Percentiles rank a stretch among this genome's conserved stretches.
These are phyloP conservation scores for Eupithecia vulgata DNA, from an alignment of 2,888 invertebrate genomes.

Conservation along the genomic window DNA sequence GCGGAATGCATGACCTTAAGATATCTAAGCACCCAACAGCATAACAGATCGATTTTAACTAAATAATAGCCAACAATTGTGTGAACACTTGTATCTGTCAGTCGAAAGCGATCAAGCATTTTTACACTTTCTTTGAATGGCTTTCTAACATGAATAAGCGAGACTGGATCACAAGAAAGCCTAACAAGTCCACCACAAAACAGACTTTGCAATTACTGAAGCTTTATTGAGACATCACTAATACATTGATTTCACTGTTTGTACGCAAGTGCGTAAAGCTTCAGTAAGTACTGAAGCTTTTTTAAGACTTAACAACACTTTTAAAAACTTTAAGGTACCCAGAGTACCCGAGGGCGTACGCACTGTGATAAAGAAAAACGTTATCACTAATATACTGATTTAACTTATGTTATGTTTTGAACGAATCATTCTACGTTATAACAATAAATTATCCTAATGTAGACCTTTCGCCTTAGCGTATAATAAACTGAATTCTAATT, in stretches of 20 bases:
- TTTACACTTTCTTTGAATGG: slow-evolving; percentile 72
- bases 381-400: too few relatives aligned
- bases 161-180: slow-evolving; percentile 48
- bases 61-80: slow-evolving; percentile 48
- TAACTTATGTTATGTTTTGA: too few relatives aligned
- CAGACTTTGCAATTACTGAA: neutral
- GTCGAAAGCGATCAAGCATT: slow-evolving; percentile 64
- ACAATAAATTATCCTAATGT: too few relatives aligned
- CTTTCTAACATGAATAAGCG: slow-evolving; percentile 69
- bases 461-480: too few relatives aligned
- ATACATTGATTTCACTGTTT: neutral
- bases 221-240: neutral
- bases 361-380: too few relatives aligned
- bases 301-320: too few relatives aligned
- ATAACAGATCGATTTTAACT: slow-evolving; percentile 50
- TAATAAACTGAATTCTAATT: too few relatives aligned
- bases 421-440: too few relatives aligned
- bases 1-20: slow-evolving; percentile 3
- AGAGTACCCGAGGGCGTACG: too few relatives aligned
- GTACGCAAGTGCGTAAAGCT: too few relatives aligned
- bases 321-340: too few relatives aligned
- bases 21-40: slow-evolving; percentile 44
- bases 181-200: slow-evolving; percentile 22
- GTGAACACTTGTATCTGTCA: slow-evolving; percentile 52
- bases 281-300: too few relatives aligned